phyloP scores from a whole-genome alignment of 2,113 vertebrate species.

The Chascanopsetta lugubris region DNA sequence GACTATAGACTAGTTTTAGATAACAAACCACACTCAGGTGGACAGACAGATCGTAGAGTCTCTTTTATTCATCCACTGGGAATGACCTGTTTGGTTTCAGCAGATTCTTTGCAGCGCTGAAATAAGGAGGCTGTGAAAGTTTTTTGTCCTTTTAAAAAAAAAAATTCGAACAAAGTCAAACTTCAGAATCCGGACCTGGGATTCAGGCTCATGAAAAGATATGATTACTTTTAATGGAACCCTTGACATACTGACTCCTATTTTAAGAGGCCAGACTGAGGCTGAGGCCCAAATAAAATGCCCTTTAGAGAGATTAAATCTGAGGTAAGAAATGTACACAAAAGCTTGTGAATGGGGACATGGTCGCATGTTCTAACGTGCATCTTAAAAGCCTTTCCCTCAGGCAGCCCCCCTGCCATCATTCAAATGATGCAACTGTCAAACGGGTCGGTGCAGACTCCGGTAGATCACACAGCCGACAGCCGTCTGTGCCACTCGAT shows the following conservation, averaged over 20 bases:
- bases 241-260: conserved; percentile 39
- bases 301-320: conserved; percentile 23
- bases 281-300: conserved; percentile 30
- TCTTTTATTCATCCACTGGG: conserved; percentile 51
- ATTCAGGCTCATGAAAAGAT: conserved; percentile 43
- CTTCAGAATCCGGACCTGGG: conserved; percentile 38
- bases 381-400: conserved; percentile 62
- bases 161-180: conserved; percentile 37
- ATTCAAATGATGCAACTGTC: conserved; percentile 67
- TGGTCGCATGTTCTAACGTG: conserved; percentile 37
- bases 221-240: conserved; percentile 39
- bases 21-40: conserved; percentile 76
- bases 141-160: too few species aligned
- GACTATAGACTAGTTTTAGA: conserved; percentile 77
- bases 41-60: conserved; percentile 55
- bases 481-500: conserved; percentile 47
- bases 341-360: conserved; percentile 10
- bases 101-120: conserved; percentile 36
- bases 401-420: conserved; percentile 41
- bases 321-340: conserved; percentile 29
- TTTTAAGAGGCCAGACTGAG: conserved; percentile 38
- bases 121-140: conserved; percentile 37
- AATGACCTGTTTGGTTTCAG: conserved; percentile 50
- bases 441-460: conserved; percentile 50
- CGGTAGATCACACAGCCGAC: conserved; percentile 51